Evolutionary conservation across 1,140 invertebrate genomes (phyloP), one percentile per base, ranked within the genome.

Genomic region (Drosophila virilis): DNA sequence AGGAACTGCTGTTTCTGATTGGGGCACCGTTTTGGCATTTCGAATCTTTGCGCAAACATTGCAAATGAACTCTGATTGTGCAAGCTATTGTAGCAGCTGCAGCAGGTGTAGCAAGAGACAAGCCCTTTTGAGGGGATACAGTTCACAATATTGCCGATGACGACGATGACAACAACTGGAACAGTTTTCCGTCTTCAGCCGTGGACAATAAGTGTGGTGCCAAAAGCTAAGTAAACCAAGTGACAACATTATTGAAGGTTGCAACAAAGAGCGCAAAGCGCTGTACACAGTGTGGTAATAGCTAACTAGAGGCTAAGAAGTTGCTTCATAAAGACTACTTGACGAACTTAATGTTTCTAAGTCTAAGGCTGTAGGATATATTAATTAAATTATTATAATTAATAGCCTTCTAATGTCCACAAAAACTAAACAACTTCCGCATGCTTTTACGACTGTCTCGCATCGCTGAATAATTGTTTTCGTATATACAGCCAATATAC

Each of bases 21-120:
- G 76, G 59, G 65, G 54, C 57, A 77, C 40, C 52, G 45, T 38
- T 67, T 78, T 67, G 76, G 77, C 67, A 73, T 77, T 79, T 76
- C 57, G 69, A 79, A 77, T 79, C 77, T 79, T 64, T 73, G 69
- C 77, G 74, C 77, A 79, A 79, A 79, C 77, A 77, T 79, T 79
- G 74, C 74, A 79, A 79, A 79, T 79, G 74, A 79, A 77, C 74
- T 79, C 76, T 73, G 77, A 79, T 79, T 79, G 77, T 79, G 77
- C 77, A 72, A 52, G 67, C 45, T 59, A 72, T 48, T 48, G 50
- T 52, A 28, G 54, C 33, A 57, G 58, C 51, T 60, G 33, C 50
- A 28, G 35, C 32, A 43, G 48, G 38, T 28, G 22, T 28, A 54
- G 15, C 42, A 50, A 43, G 15, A 43, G 33, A 15, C 48, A 33